phyloP scores from a whole-genome alignment of 2,113 vertebrate species.

The Prietella phreatophila region DNA sequence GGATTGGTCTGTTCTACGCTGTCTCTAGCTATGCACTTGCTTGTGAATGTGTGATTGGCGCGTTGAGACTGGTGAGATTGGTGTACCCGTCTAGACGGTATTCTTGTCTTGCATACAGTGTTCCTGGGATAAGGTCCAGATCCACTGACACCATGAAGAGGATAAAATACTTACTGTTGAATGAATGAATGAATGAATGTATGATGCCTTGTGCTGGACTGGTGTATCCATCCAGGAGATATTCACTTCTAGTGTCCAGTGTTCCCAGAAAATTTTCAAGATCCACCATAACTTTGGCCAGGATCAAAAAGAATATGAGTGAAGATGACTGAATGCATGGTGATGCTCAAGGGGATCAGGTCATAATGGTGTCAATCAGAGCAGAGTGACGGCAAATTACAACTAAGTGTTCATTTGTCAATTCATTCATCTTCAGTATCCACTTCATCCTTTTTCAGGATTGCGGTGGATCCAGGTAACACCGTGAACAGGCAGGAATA shows the following conservation, averaged over 20 bases:
- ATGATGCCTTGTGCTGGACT: not conserved
- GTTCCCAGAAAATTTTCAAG: no score
- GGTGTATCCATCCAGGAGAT: not conserved
- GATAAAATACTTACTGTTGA: not conserved
- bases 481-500: not conserved
- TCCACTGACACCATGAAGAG: not conserved
- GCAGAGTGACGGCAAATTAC: not conserved
- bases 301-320: no score
- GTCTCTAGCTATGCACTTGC: not conserved
- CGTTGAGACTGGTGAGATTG: not conserved
- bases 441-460: not conserved
- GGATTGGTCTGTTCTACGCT: not conserved
- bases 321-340: no score
- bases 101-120: not conserved
- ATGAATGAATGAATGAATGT: not conserved
- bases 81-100: not conserved
- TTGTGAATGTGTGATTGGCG: not conserved
- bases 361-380: not conserved
- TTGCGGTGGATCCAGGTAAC: not conserved
- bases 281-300: not conserved
- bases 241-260: no score
- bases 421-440: not conserved
- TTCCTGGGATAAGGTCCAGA: not conserved
- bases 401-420: not conserved
- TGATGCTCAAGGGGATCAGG: not conserved